phyloP scores from a whole-genome alignment of 2,888 invertebrate genomes.

The Chrysomela aeneicollis region DNA sequence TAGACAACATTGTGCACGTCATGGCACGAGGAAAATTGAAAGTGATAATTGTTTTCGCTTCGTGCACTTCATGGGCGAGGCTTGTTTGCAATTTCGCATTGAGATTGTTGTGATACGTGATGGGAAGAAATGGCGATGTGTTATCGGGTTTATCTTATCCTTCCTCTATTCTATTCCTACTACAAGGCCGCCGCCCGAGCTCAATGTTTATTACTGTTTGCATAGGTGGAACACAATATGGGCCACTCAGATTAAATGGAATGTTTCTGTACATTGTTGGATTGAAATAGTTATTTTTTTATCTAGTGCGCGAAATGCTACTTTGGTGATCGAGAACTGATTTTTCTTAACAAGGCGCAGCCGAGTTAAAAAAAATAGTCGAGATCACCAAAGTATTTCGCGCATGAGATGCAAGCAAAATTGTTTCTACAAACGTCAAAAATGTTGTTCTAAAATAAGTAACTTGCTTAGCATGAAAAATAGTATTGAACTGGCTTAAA shows the following conservation, averaged over 20 bases:
- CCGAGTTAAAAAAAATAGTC: too few species aligned
- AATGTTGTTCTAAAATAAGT: too few species aligned
- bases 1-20: background rate
- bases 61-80: background rate
- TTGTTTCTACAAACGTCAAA: too few species aligned
- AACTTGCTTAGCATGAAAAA: too few species aligned
- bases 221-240: background rate
- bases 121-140: background rate
- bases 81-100: background rate
- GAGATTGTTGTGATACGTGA: conserved; percentile 1
- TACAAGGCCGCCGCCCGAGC: background rate
- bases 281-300: background rate
- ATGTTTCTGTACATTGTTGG: background rate
- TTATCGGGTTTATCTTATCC: background rate
- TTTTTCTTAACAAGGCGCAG: too few species aligned
- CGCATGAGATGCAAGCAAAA: too few species aligned
- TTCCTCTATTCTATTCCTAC: too few species aligned
- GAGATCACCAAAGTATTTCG: too few species aligned
- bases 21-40: background rate
- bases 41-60: background rate
- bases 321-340: too few species aligned
- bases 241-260: background rate
- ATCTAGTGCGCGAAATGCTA: too few species aligned
- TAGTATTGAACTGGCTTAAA: too few species aligned
- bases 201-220: background rate